These are phyloP conservation scores for Natator depressus DNA, from an alignment of 2,113 vertebrate genomes.

Conservation along the genomic window DNA sequence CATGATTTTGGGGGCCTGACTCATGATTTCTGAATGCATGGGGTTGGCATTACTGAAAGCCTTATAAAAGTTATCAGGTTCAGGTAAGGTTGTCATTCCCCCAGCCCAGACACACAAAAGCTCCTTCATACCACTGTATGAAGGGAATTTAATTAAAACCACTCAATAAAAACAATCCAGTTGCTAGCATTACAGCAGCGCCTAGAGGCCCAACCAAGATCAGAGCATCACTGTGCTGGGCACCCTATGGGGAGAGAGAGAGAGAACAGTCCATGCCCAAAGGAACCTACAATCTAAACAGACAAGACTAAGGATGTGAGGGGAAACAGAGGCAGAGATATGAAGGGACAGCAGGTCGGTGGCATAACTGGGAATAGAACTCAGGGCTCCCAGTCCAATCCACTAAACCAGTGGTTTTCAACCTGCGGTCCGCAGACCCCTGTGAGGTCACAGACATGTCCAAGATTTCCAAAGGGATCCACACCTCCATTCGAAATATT, in stretches of 20 bases:
- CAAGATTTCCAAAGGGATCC: no score
- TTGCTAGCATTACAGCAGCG: neutral
- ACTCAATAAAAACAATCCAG: neutral
- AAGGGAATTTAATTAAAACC: neutral
- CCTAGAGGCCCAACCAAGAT: neutral
- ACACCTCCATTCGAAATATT: no score
- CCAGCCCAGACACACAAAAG: neutral
- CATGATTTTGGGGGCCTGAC: neutral
- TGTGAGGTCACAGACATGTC: no score
- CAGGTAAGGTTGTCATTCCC: neutral
- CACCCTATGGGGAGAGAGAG: neutral
- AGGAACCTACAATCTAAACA: neutral
- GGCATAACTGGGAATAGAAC: neutral
- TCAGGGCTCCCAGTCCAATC: neutral
- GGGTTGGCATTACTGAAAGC: neutral
- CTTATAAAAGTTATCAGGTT: neutral
- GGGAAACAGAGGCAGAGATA: neutral
- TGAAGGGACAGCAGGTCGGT: neutral
- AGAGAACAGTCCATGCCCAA: no score
- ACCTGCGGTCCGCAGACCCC: no score
- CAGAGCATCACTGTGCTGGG: neutral
- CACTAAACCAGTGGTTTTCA: neutral
- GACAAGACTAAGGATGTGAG: neutral
- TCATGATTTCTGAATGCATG: neutral
- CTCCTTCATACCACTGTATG: neutral